Percentiles rank a stretch among this genome's conserved stretches.
Evolutionary conservation across 2,113 vertebrate genomes (phyloP).

Genomic region (Ceyx margarethae): DNA sequence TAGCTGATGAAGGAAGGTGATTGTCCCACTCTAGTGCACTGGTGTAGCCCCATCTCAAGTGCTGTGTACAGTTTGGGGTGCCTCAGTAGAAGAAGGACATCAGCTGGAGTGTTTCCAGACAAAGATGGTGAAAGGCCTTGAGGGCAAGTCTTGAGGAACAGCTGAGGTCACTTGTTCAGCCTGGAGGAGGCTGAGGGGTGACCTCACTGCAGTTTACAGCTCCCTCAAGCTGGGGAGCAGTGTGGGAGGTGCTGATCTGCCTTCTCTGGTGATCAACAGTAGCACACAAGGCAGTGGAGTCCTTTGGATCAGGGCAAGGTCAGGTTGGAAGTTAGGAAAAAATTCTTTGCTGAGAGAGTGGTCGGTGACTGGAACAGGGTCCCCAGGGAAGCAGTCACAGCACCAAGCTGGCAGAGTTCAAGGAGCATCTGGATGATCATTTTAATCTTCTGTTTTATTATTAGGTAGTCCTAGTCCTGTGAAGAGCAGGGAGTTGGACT

Average conservation of each 20-base stretch:
- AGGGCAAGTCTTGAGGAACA: background rate
- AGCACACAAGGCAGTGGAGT: background rate
- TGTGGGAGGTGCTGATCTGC: background rate
- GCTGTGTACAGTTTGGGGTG: background rate
- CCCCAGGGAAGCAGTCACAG: background rate
- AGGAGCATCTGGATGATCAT: fast-evolving
- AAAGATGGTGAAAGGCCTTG: background rate
- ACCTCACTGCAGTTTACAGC: background rate
- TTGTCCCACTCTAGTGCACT: background rate
- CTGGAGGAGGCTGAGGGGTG: background rate
- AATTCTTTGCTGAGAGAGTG: background rate
- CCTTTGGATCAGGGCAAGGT: background rate
- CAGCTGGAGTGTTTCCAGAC: background rate
- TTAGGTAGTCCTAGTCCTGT: background rate
- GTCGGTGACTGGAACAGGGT: background rate
- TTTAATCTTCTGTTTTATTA: background rate
- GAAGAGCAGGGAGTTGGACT: background rate
- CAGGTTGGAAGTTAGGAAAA: background rate
- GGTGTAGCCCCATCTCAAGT: background rate
- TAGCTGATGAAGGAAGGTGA: fast-evolving
- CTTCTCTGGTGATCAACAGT: background rate
- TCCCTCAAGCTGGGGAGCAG: background rate
- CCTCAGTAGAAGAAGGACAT: background rate
- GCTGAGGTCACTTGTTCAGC: background rate
- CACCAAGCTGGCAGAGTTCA: background rate